A percentile compares a stretch with the other conserved stretches of the same genome.
These are phyloP conservation scores for Zonotrichia albicollis DNA, from an alignment of 2,797 vertebrate species.

Conservation along the genomic window DNA sequence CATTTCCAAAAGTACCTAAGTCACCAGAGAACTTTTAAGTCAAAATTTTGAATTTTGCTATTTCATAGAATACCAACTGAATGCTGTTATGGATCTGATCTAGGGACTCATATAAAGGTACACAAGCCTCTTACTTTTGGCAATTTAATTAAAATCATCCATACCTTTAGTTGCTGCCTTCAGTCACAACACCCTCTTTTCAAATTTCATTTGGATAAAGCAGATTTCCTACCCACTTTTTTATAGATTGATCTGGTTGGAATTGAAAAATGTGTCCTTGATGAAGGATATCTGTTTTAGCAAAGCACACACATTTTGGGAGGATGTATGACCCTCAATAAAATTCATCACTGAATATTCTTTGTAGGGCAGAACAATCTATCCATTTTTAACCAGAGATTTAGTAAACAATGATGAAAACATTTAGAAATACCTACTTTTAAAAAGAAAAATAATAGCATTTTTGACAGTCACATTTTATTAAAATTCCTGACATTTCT, in stretches of 20 bases:
- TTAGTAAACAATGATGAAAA: background rate
- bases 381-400: background rate
- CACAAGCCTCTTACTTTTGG: background rate
- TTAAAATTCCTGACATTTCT: background rate
- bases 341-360: background rate
- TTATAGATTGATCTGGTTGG: background rate
- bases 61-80: background rate
- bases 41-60: background rate
- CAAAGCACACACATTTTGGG: background rate
- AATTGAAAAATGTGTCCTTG: background rate
- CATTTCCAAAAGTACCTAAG: background rate
- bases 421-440: background rate
- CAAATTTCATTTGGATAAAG: background rate
- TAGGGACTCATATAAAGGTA: background rate
- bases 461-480: background rate
- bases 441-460: background rate
- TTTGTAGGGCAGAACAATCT: background rate
- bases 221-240: background rate
- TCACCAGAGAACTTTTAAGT: background rate
- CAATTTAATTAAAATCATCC: background rate
- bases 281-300: background rate
- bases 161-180: background rate
- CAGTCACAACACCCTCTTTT: background rate
- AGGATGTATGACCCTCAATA: background rate
- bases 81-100: background rate